Conservation (phyloP, 2,888 invertebrate genomes). For the Rotaria macrura region DNA sequence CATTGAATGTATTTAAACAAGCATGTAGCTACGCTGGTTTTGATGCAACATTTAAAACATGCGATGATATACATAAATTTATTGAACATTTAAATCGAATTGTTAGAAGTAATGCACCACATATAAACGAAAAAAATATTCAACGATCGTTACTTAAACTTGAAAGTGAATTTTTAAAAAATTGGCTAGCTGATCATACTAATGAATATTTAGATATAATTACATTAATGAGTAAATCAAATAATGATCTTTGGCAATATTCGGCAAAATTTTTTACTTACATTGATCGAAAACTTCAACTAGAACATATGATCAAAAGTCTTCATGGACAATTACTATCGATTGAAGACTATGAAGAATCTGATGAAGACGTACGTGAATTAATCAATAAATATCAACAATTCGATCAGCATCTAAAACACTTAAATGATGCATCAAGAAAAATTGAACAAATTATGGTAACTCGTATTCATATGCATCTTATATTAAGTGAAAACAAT, state of each 20-base stretch:
- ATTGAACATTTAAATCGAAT: neutral
- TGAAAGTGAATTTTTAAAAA: constrained; percentile 14
- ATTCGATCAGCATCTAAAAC: neutral
- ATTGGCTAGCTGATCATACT: neutral
- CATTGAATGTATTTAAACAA: neutral
- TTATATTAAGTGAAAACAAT: neutral
- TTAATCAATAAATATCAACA: neutral
- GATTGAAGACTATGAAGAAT: neutral
- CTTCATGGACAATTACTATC: neutral
- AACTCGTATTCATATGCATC: neutral
- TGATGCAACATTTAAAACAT: neutral
- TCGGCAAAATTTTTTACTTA: neutral
- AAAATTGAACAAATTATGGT: constrained; percentile 7
- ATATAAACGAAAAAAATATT: neutral
- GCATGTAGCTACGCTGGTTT: neutral
- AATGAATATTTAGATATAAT: neutral
- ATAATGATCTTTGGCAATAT: constrained; percentile 8
- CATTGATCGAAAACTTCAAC: neutral
- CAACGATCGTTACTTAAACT: constrained; percentile 16
- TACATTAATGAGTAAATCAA: neutral
- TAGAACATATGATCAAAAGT: neutral
- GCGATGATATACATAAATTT: neutral
- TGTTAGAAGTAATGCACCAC: neutral
- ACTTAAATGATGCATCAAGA: neutral
- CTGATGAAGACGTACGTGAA: neutral